Evolutionary conservation across 2,113 vertebrate genomes (phyloP).

Genomic region (Aythya baeri): DNA sequence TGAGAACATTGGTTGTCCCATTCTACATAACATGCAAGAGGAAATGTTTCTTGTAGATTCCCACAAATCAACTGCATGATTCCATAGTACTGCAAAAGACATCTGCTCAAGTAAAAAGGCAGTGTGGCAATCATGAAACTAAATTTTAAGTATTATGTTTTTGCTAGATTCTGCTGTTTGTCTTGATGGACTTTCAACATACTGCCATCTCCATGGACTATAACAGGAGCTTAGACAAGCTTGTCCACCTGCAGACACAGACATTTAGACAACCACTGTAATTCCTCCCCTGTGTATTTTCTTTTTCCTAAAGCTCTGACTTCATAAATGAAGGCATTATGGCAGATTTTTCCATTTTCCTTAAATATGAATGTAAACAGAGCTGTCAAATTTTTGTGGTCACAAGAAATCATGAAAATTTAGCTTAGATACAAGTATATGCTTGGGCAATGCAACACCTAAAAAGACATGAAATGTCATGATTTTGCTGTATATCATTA

Average conservation of each 20-base stretch:
- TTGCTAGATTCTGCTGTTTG: not conserved
- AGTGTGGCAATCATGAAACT: not conserved
- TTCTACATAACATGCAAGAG: not conserved
- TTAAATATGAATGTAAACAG: not conserved
- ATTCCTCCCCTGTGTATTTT: not conserved
- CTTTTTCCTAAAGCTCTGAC: not conserved
- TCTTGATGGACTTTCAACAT: not conserved
- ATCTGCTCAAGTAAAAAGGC: not conserved
- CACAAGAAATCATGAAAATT: not conserved
- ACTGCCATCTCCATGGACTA: not conserved
- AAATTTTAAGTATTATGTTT: not conserved
- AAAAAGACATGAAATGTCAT: not conserved
- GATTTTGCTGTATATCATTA: not conserved
- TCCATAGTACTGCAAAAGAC: rapidly evolving
- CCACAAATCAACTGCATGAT: rapidly evolving
- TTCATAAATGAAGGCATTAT: not conserved
- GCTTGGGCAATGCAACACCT: not conserved
- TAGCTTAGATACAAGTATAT: not conserved
- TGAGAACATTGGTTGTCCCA: not conserved
- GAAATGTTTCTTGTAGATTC: not conserved
- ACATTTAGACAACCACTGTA: not conserved
- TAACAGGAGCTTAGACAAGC: not conserved
- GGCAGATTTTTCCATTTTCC: not conserved
- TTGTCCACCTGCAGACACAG: not conserved
- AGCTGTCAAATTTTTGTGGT: rapidly evolving